Percentiles rank a stretch among this genome's conserved stretches.
phyloP scores from a whole-genome alignment of 2,888 invertebrate species.

The Synanthedon myopaeformis region DNA sequence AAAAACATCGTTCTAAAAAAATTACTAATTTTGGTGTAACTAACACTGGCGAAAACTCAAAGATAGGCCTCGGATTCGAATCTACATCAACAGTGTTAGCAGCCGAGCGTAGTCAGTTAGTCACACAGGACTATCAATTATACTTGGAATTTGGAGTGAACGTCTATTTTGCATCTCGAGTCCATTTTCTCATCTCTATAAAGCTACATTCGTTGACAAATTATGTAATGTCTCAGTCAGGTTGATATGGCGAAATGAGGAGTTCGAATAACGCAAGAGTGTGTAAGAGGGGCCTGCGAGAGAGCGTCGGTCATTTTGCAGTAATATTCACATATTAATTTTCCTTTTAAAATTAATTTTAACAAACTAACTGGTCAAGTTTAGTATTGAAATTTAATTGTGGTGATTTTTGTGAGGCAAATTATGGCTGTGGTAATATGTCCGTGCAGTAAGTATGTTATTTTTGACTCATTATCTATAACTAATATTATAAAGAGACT shows the following conservation, averaged over 20 bases:
- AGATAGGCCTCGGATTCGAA: too few relatives aligned
- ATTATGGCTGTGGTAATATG: constrained; percentile 1
- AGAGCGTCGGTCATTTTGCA: constrained; percentile 15
- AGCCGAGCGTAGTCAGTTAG: too few relatives aligned
- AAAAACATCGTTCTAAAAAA: too few relatives aligned
- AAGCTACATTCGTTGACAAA: constrained; percentile 23
- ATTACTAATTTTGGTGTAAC: too few relatives aligned
- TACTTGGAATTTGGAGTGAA: not conserved
- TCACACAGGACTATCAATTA: too few relatives aligned
- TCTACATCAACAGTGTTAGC: too few relatives aligned
- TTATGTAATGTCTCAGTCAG: constrained; percentile 36
- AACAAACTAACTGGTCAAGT: too few relatives aligned
- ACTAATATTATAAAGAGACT: not conserved
- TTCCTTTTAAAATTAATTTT: too few relatives aligned
- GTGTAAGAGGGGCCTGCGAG: constrained; percentile 20
- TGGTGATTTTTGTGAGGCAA: too few relatives aligned
- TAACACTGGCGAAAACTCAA: too few relatives aligned
- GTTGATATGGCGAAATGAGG: constrained; percentile 30
- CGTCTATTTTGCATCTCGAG: not conserved
- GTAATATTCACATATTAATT: not conserved
- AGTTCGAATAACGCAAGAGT: constrained; percentile 24
- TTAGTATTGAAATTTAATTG: not conserved
- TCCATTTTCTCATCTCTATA: constrained; percentile 4
- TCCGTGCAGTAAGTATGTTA: constrained; percentile 4
- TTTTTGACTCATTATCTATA: not conserved